Conservation (phyloP, 2,113 vertebrate species). For the Prolemur simus region DNA sequence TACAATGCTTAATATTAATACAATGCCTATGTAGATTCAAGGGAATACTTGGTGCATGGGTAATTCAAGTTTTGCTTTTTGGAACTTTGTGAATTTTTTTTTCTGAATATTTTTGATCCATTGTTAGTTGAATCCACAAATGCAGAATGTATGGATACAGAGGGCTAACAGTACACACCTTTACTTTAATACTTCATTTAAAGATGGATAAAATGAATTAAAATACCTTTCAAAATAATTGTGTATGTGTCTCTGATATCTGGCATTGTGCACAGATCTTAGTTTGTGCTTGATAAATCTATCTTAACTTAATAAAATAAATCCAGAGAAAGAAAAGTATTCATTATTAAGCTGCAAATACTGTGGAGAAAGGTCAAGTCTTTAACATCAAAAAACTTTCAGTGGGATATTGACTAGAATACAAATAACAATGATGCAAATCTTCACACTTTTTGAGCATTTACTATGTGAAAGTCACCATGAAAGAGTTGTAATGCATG, state of each 20-base stretch:
- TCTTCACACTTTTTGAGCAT: background rate
- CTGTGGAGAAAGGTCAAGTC: background rate
- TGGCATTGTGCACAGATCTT: background rate
- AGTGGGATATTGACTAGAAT: background rate
- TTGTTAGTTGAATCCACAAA: background rate
- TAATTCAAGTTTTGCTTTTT: background rate
- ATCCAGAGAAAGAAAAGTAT: background rate
- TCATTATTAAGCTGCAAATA: constrained; percentile 22
- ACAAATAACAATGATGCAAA: background rate
- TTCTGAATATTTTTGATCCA: background rate
- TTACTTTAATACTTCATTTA: background rate
- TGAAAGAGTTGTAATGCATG: background rate
- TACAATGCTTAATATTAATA: background rate
- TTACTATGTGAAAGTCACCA: background rate
- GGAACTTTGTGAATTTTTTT: background rate
- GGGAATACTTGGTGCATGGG: background rate
- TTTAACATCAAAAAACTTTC: background rate
- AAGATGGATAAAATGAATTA: background rate
- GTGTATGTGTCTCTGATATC: background rate
- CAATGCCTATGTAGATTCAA: background rate
- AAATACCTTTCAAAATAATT: background rate
- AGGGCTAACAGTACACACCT: background rate
- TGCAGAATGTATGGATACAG: background rate
- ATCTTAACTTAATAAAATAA: background rate
- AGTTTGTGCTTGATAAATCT: background rate